Percentiles rank a stretch among this genome's conserved stretches.
Conservation (phyloP, 2,888 invertebrate species). For the Zygaena filipendulae region DNA sequence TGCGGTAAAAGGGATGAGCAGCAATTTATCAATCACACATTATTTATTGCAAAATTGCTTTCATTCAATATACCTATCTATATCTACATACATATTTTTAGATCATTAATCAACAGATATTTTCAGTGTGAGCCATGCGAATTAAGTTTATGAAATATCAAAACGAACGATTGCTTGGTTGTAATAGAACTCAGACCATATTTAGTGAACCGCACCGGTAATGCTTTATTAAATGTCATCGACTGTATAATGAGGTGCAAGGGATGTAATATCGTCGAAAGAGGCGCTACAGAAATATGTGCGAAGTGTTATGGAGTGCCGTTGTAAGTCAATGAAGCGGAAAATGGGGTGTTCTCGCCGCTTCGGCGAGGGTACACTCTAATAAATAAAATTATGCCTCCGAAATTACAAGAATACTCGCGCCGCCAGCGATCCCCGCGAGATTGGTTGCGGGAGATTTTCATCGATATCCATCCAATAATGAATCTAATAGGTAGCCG, state of each 20-base stretch:
- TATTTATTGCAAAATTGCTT: too few species aligned
- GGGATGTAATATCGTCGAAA: constrained; percentile 49
- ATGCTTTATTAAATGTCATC: constrained; percentile 68
- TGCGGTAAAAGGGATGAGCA: constrained; percentile 38
- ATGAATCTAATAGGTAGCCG: constrained; percentile 61
- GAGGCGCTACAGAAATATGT: constrained; percentile 66
- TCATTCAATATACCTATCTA: too few species aligned
- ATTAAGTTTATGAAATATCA: too few species aligned
- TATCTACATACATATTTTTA: too few species aligned
- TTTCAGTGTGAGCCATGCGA: too few species aligned
- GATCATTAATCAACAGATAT: too few species aligned
- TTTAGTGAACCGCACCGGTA: constrained; percentile 43
- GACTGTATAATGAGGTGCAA: constrained; percentile 66
- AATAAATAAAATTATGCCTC: constrained; percentile 68
- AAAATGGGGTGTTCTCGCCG: constrained; percentile 63
- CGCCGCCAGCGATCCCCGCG: constrained; percentile 46
- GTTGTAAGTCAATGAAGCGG: constrained; percentile 70
- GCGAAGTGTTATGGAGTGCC: constrained; percentile 66
- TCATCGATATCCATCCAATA: constrained; percentile 58
- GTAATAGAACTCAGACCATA: too few species aligned
- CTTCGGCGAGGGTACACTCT: constrained; percentile 54
- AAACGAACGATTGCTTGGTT: too few species aligned
- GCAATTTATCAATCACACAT: constrained; percentile 48
- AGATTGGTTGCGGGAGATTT: constrained; percentile 62
- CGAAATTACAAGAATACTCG: constrained; percentile 68